Base-by-base conservation (phyloP, 2,888 invertebrate genomes). In the Lamellibrachia columna region DNA sequence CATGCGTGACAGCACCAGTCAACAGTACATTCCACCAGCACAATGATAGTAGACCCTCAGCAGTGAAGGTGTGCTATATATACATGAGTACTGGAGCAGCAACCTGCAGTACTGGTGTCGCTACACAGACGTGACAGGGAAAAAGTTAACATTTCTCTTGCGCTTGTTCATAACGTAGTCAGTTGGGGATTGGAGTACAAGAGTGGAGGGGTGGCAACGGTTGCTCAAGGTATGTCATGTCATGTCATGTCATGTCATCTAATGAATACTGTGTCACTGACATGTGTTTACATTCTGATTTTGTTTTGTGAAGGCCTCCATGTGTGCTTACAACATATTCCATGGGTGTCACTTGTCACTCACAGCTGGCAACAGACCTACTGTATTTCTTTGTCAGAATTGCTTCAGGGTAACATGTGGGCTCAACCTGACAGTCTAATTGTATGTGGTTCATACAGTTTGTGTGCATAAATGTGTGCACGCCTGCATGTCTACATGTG, bases 61-160 rank as follows among this genome's bases (percentile, higher is more conserved):
- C 75, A 75, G 75, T 22, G 75, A 75, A 75, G 75, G 75, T 75
- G 75, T 75, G 75, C 75, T 75, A 75, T 75, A 75, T 75, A 75
- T 75, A 75, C 22, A 15, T 15, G 22, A n/a, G 75, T 75, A 75
- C 75, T n/a, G n/a, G 22, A 75, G 22, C 75, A 75, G 15, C 75
- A 75, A 75, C 75, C 75, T 75, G 75, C n/a, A 22, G 11, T 15
- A 22, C 6, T 75, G 75, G 75, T 75, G 75, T 75, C 75, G 75
- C 75, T 75, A 75, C 75, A 75, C 75, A 4, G 22, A 40, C 55
- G 75, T 15, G 22, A 15, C 11, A n/a, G 75, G 6, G 15, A 75
- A 75, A 75, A 75, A 75, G 75, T 75, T 22, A 75, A 75, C 75
- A 75, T 55, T 9, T 1, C 40, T 40, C 40, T 55, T 9, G 8